Conservation (phyloP, 1,140 invertebrate species). For the Ceratoteleas bidentatus region DNA sequence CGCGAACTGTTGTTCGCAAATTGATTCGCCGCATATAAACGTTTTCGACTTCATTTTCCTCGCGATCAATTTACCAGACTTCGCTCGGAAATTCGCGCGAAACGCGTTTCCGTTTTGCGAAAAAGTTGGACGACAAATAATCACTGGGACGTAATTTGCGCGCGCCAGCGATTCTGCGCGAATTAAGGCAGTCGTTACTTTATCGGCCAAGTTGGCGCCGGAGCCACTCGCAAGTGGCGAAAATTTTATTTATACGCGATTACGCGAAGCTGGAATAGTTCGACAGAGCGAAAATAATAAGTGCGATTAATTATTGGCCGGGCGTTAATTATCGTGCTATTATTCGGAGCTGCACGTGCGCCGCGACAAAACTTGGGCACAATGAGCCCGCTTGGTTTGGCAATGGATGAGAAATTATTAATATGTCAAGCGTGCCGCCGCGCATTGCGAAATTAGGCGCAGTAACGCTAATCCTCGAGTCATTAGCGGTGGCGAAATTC, state of each 20-base stretch:
- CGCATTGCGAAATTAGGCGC: slow-evolving; percentile 27
- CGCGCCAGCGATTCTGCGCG: background rate
- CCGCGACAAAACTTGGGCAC: slow-evolving; percentile 16
- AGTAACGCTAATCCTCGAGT: slow-evolving; percentile 22
- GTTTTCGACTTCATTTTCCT: slow-evolving; percentile 39
- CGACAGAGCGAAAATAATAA: slow-evolving; percentile 10
- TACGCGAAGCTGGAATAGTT: background rate
- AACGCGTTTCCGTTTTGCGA: slow-evolving; percentile 15
- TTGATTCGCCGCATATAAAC: slow-evolving; percentile 38
- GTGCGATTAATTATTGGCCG: background rate
- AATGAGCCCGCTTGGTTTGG: slow-evolving; percentile 29
- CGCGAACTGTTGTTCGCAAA: slow-evolving; percentile 33
- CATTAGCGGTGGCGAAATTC: slow-evolving; percentile 22
- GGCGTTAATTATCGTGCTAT: slow-evolving; percentile 13
- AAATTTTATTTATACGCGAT: slow-evolving; percentile 18
- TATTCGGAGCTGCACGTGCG: slow-evolving; percentile 20
- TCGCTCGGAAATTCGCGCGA: slow-evolving; percentile 3
- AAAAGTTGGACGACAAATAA: slow-evolving; percentile 5
- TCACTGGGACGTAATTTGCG: slow-evolving; percentile 4
- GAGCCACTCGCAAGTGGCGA: background rate
- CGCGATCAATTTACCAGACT: slow-evolving; percentile 42
- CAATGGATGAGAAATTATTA: slow-evolving; percentile 34
- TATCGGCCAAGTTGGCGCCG: slow-evolving; percentile 5
- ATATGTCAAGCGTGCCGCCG: slow-evolving; percentile 13
- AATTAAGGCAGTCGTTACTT: slow-evolving; percentile 6